Evolutionary conservation across 1,140 invertebrate species (phyloP).

Genomic region (Belonocnema kinseyi): DNA sequence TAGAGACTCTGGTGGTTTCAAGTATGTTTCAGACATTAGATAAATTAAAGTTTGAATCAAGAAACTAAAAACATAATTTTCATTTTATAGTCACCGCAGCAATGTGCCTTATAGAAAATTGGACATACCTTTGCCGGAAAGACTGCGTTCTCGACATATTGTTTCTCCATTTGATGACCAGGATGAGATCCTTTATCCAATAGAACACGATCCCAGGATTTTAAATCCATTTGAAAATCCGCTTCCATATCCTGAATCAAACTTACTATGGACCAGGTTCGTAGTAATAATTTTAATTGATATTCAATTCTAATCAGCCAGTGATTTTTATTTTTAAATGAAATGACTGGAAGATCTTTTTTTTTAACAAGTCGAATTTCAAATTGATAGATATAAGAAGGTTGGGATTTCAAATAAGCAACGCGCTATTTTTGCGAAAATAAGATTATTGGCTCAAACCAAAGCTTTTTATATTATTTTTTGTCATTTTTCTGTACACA

Average conservation of each 20-base stretch:
- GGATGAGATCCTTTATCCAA: conserved; percentile 53
- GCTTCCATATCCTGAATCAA: conserved; percentile 53
- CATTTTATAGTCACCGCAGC: neutral
- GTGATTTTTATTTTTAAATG: no score
- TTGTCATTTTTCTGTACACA: no score
- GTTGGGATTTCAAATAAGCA: no score
- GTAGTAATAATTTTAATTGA: conserved; percentile 2
- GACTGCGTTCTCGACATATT: neutral
- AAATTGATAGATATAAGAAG: no score
- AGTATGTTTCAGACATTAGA: neutral
- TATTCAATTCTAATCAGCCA: neutral
- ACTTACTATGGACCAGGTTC: conserved; percentile 66
- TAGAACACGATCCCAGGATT: conserved; percentile 37
- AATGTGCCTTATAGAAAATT: neutral
- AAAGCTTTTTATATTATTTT: no score
- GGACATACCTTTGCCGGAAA: neutral
- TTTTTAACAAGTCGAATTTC: no score
- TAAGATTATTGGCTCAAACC: no score
- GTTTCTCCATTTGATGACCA: conserved; percentile 14
- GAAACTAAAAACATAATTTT: neutral
- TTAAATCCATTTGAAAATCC: conserved; percentile 59
- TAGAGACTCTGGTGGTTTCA: neutral
- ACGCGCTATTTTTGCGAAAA: no score
- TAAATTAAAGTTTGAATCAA: neutral
- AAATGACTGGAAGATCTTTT: no score